Evolutionary conservation across 2,888 invertebrate species (phyloP).

Genomic region (Phortica magna): DNA sequence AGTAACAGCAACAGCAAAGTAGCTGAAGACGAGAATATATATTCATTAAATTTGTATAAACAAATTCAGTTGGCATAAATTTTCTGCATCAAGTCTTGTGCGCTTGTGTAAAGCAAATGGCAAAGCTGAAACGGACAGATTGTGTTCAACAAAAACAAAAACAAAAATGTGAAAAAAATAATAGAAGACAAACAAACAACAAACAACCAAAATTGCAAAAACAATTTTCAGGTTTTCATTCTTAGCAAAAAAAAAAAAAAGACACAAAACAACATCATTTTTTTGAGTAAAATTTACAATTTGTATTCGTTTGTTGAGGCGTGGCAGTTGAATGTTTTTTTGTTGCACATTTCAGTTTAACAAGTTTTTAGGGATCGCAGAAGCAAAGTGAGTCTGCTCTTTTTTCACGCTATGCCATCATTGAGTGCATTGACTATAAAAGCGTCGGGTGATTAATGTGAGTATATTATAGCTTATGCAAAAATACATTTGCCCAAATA

Average conservation of each 20-base stretch:
- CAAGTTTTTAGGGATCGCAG: neutral
- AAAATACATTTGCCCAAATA: too few species aligned
- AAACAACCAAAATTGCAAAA: conserved; percentile 4
- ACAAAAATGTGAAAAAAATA: neutral
- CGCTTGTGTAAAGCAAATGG: conserved; percentile 25
- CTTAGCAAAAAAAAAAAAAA: neutral
- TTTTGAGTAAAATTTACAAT: conserved; percentile 12
- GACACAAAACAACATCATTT: neutral
- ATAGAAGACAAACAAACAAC: neutral
- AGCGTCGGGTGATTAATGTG: too few species aligned
- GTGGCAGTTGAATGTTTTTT: conserved; percentile 8
- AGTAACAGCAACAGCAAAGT: conserved; percentile 6
- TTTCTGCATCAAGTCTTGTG: conserved; percentile 55
- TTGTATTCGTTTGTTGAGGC: neutral
- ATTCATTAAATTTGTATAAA: conserved; percentile 77
- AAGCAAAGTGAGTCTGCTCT: too few species aligned
- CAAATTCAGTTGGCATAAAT: conserved; percentile 74
- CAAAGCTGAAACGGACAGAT: conserved; percentile 4
- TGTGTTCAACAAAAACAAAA: neutral
- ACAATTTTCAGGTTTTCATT: neutral
- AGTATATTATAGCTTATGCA: too few species aligned
- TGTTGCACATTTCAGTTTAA: neutral
- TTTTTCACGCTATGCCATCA: too few species aligned
- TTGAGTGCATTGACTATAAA: too few species aligned
- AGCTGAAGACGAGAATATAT: conserved; percentile 40